Base-by-base conservation (phyloP, 2,113 vertebrate genomes). In the Phycodurus eques region DNA sequence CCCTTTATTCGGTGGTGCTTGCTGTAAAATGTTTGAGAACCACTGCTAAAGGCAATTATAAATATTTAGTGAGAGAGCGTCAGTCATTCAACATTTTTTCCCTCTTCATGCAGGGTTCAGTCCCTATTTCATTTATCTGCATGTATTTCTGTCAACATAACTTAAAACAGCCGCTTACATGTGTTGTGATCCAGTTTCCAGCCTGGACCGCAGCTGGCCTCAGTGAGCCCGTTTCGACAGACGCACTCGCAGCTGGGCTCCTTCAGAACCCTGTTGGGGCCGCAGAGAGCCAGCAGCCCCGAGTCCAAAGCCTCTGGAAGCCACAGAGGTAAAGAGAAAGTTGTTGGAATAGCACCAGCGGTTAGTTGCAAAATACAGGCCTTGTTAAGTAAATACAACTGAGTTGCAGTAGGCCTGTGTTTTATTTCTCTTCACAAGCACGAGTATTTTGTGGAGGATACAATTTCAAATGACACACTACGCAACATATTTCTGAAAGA, bases 201-300 rank as follows among this genome's bases (percentile, higher is more conserved):
- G 66, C 92, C 90, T 2, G 80, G 84, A 60, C 88, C 89, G 33
- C 92, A 93, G 89, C 90, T 91, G 84, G 71, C 78, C 68, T 91
- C 85, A 0, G 92, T 93, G 72, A 92, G 88, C 61, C 92, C 92
- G 19, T 93, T 93, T 42, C 85, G 88, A 74, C 92, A 93, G 61
- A 89, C 73, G 0, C 92, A 93, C 53, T 92, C 87, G 4, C 92
- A 93, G 59, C 85, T 88, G 39, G 84, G 80, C 64, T 91, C 84
- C 12, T 91, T 87, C 81, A 92, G 68, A 71, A 88, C 84, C 71
- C 87, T 88, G 80, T 89, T 92, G 62, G 92, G 89, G 33, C 92
- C 92, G 3, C 92, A 93, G 39, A 93, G 87, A 64, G 88, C 89
- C 72, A 90, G 80, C 75, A 91, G 84, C 57, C 86, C 85, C 0